Conservation (phyloP, 2,888 invertebrate genomes). For the Trypoxylon attenuatum region DNA sequence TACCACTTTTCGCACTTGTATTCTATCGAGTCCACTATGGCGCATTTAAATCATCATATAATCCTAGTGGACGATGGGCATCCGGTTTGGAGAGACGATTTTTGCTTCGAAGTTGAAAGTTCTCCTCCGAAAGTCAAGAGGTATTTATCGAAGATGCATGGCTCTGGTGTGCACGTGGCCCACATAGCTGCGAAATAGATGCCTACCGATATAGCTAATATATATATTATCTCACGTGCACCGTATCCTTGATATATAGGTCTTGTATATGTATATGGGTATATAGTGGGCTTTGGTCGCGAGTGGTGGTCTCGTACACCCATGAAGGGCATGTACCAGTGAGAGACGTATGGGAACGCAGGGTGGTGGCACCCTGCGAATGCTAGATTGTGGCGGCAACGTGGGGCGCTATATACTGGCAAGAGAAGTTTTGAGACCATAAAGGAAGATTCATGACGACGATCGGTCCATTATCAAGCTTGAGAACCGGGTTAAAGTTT, state of each 20-base stretch:
- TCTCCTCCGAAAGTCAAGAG: constrained; percentile 18
- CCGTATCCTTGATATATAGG: constrained; percentile 38
- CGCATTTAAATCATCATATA: too few relatives aligned
- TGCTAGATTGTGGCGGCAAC: constrained; percentile 24
- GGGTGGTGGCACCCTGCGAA: constrained; percentile 12
- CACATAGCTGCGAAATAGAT: constrained; percentile 38
- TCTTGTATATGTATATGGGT: too few relatives aligned
- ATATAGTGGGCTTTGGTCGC: too few relatives aligned
- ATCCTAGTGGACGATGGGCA: too few relatives aligned
- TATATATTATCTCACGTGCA: constrained; percentile 47
- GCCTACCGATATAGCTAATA: constrained; percentile 35
- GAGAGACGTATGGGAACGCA: too few relatives aligned
- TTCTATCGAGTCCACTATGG: too few relatives aligned
- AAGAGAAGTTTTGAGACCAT: constrained; percentile 57
- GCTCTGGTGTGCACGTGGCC: constrained; percentile 43
- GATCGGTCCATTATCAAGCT: constrained; percentile 64
- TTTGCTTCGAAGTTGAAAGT: constrained; percentile 30
- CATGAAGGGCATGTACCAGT: too few relatives aligned
- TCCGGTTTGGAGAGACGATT: too few relatives aligned
- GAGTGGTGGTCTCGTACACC: too few relatives aligned
- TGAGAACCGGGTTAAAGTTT: constrained; percentile 38
- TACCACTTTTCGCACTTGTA: too few relatives aligned
- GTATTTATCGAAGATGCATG: constrained; percentile 58
- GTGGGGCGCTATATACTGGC: constrained; percentile 47
- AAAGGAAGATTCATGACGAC: constrained; percentile 67